Evolutionary conservation across 2,113 vertebrate species (phyloP).

Genomic region (Laticauda colubrina): DNA sequence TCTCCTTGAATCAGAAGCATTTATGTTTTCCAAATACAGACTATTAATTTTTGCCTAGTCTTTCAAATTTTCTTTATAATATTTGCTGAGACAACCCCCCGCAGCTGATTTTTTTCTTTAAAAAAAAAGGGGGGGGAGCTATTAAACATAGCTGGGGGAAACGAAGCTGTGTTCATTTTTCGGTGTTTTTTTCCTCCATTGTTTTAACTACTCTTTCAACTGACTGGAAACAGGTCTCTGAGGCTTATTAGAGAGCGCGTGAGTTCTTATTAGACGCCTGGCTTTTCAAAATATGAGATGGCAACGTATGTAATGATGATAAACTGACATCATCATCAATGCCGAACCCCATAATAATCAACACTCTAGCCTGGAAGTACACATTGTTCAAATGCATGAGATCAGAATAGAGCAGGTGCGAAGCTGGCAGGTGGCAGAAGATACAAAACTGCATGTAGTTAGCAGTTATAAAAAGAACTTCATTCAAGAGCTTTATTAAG

Average conservation of each 20-base stretch:
- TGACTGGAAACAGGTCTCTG: neutral
- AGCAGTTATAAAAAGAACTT: slow-evolving; percentile 1
- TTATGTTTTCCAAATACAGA: slow-evolving; percentile 42
- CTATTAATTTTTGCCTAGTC: slow-evolving; percentile 22
- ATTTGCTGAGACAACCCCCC: neutral
- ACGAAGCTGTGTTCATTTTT: neutral
- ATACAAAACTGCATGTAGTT: neutral
- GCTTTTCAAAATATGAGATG: neutral
- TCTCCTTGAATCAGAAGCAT: slow-evolving; percentile 36
- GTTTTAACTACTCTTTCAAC: neutral
- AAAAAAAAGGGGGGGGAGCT: neutral
- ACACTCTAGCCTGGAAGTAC: neutral
- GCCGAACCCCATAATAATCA: neutral
- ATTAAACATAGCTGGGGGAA: neutral
- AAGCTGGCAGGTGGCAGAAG: slow-evolving; percentile 21
- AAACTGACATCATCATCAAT: neutral
- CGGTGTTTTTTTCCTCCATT: neutral
- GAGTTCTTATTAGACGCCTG: slow-evolving; percentile 13
- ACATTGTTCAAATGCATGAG: slow-evolving; percentile 24
- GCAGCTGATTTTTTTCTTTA: neutral
- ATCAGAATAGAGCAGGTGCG: slow-evolving; percentile 26
- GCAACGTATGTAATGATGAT: neutral
- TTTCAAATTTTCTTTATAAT: neutral
- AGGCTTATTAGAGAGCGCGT: neutral
- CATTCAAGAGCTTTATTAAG: neutral